phyloP scores from a whole-genome alignment of 2,113 vertebrate genomes.

The Cardinalis cardinalis region DNA sequence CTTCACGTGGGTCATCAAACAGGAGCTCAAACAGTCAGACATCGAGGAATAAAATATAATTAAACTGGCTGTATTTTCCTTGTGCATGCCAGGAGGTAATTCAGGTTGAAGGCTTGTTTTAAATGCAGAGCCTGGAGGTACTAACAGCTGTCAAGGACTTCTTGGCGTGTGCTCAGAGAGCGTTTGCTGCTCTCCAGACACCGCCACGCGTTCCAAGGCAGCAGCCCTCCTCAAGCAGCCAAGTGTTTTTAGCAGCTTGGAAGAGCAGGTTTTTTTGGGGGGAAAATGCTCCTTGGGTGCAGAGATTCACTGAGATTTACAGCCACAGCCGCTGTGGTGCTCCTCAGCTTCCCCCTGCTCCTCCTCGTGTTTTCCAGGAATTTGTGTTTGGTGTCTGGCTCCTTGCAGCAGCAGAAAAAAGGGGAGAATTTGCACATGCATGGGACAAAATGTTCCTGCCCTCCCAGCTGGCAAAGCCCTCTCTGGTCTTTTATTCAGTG shows the following conservation, averaged over 20 bases:
- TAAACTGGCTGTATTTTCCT: neutral
- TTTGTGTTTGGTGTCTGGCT: neutral
- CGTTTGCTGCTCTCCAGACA: neutral
- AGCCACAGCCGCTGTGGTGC: no score
- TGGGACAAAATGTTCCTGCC: neutral
- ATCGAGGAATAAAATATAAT: neutral
- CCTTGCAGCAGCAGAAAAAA: neutral
- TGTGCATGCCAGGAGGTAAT: neutral
- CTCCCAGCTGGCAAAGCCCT: neutral
- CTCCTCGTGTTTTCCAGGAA: neutral
- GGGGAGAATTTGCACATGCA: neutral
- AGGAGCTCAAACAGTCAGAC: neutral
- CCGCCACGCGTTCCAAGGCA: neutral
- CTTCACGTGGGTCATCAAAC: fast-evolving
- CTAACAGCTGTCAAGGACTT: neutral
- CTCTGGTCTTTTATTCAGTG: neutral
- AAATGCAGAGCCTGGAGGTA: neutral
- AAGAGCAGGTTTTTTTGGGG: neutral
- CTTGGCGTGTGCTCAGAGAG: neutral
- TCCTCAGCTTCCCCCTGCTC: neutral
- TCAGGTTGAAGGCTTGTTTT: neutral
- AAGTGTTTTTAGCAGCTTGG: neutral
- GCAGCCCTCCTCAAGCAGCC: neutral
- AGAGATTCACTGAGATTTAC: neutral
- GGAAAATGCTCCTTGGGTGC: neutral